These are phyloP conservation scores for Crioceris asparagi DNA, from an alignment of 2,888 invertebrate species.

Conservation along the genomic window DNA sequence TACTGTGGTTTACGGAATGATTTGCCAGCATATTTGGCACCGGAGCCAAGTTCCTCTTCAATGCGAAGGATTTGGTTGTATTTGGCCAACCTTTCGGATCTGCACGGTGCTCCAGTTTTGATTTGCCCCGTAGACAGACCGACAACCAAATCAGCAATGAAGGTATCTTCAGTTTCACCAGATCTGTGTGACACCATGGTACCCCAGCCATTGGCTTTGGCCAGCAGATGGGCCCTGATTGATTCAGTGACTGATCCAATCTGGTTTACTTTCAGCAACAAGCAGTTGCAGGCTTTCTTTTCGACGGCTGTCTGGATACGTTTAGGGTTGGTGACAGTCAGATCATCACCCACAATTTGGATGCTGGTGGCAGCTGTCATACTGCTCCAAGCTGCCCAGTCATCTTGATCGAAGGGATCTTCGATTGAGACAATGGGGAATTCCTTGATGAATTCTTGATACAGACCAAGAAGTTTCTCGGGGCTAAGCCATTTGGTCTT, in stretches of 20 bases:
- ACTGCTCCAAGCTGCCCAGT: constrained; percentile 90
- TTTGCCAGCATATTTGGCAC: constrained; percentile 90
- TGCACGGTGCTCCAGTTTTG: constrained; percentile 98
- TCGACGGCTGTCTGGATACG: constrained; percentile 90
- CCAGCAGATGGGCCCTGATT: constrained; percentile 83
- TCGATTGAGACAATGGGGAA: constrained; percentile 95
- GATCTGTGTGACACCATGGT: constrained; percentile 98
- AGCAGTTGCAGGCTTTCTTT: constrained; percentile 95
- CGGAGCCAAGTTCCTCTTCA: constrained; percentile 90
- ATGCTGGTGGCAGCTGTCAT: constrained; percentile 66
- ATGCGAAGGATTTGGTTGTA: constrained; percentile 98
- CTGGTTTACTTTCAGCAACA: constrained; percentile 93
- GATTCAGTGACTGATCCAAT: constrained; percentile 98
- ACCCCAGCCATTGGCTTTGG: constrained; percentile 89
- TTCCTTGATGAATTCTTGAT: constrained; percentile 82
- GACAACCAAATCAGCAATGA: constrained; percentile 97
- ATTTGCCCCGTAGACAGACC: constrained; percentile 98
- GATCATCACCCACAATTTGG: constrained; percentile 92
- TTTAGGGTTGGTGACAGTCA: constrained; percentile 91
- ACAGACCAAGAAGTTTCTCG: constrained; percentile 75
- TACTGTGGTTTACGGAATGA: constrained; percentile 80
- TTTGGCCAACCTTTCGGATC: constrained; percentile 95
- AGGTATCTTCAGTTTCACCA: constrained; percentile 98
- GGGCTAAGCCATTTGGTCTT: constrained; percentile 70
- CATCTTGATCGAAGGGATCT: constrained; percentile 99